These are phyloP conservation scores for Pyrgilauda ruficollis DNA, from an alignment of 2,113 vertebrate genomes.

Conservation along the genomic window DNA sequence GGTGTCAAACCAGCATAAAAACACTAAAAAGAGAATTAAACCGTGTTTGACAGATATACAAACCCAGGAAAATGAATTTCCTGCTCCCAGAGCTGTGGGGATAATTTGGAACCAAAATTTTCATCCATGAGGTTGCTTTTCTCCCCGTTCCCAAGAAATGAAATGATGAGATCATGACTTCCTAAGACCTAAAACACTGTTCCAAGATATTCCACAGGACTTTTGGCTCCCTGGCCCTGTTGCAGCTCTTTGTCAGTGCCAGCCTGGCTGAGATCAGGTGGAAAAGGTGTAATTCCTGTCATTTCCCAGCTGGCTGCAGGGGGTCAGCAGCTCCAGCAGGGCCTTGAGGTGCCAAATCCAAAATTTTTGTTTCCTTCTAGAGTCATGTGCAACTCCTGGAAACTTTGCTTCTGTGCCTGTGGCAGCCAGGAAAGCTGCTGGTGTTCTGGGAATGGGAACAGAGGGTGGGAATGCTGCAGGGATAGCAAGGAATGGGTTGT, in stretches of 20 bases:
- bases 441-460: neutral
- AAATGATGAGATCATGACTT: conserved; percentile 6
- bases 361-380: neutral
- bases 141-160: neutral
- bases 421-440: neutral
- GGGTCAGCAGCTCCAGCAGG: neutral
- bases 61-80: neutral
- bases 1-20: neutral
- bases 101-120: neutral
- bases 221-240: neutral
- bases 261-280: neutral
- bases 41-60: neutral
- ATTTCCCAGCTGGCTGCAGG: neutral
- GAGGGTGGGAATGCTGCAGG: neutral
- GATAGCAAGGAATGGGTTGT: neutral
- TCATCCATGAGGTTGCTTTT: neutral
- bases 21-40: neutral
- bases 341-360: neutral
- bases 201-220: neutral
- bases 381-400: neutral
- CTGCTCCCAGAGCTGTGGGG: neutral
- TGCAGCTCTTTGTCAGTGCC: neutral
- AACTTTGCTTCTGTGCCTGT: neutral
- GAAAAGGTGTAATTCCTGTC: neutral
- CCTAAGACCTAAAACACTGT: neutral